phyloP scores from a whole-genome alignment of 1,140 invertebrate species.

The Acromyrmex heyeri region DNA sequence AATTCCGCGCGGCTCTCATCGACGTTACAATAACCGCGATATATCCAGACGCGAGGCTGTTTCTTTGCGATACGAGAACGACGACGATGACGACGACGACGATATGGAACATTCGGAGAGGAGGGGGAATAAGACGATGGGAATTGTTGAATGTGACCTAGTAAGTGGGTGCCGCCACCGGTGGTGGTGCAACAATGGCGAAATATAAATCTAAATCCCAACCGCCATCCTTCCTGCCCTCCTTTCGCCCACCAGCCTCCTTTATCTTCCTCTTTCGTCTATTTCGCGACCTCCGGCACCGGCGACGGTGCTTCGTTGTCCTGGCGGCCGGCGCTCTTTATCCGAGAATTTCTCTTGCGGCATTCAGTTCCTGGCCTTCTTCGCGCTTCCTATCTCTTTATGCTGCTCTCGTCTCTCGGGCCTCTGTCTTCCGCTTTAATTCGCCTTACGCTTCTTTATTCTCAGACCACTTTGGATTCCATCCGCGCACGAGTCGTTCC shows the following conservation, averaged over 20 bases:
- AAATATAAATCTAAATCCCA: conserved; percentile 81
- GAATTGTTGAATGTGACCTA: conserved; percentile 64
- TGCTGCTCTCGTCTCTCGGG: neutral
- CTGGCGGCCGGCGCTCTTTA: conserved; percentile 31
- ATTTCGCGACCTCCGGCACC: conserved; percentile 21
- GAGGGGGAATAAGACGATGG: conserved; percentile 58
- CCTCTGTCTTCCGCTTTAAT: conserved; percentile 61
- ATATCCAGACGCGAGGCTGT: conserved; percentile 74
- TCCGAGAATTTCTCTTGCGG: conserved; percentile 36
- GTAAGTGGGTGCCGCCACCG: conserved; percentile 57
- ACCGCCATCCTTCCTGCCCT: conserved; percentile 69
- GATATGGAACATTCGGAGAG: conserved; percentile 43
- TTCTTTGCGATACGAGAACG: conserved; percentile 73
- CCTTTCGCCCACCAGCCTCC: conserved; percentile 33
- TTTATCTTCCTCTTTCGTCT: conserved; percentile 67
- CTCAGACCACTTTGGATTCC: conserved; percentile 47
- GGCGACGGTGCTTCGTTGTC: conserved; percentile 10
- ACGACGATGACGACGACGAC: conserved; percentile 63
- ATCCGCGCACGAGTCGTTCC: conserved; percentile 49
- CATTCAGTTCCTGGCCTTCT: conserved; percentile 32
- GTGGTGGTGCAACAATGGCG: conserved; percentile 72
- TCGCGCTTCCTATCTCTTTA: conserved; percentile 51
- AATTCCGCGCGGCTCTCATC: conserved; percentile 79
- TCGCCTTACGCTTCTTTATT: conserved; percentile 47
- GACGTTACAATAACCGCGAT: conserved; percentile 82